phyloP scores from a whole-genome alignment of 2,888 invertebrate genomes.

The Exocentrus adspersus region DNA sequence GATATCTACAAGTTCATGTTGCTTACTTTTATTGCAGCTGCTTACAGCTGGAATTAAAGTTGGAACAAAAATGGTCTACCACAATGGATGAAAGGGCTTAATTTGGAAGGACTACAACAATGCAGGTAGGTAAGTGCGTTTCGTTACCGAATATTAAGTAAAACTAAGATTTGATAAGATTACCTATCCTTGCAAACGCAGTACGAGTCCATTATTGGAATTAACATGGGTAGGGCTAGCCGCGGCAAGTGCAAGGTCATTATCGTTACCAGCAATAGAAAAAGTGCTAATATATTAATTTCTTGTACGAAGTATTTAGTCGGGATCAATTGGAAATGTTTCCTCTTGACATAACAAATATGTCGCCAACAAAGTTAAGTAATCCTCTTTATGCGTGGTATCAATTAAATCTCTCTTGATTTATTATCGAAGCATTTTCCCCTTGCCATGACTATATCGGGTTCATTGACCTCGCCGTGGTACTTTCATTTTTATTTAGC shows the following conservation, averaged over 20 bases:
- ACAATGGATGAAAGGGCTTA: too few relatives aligned
- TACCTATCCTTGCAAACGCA: too few relatives aligned
- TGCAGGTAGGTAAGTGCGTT: too few relatives aligned
- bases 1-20: too few relatives aligned
- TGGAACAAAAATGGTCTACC: too few relatives aligned
- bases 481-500: slow-evolving; percentile 3
- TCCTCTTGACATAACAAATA: background rate
- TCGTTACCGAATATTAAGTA: too few relatives aligned
- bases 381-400: background rate
- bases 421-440: background rate
- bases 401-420: slow-evolving; percentile 1
- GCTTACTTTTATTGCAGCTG: too few relatives aligned
- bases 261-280: background rate
- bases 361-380: background rate
- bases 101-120: too few relatives aligned
- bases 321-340: background rate
- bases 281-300: background rate
- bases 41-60: too few relatives aligned
- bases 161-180: too few relatives aligned
- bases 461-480: background rate
- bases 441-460: background rate
- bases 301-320: background rate
- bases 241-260: background rate
- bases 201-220: background rate
- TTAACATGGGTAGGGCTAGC: background rate